These are phyloP conservation scores for Premnoplex brunnescens DNA, from an alignment of 2,797 vertebrate species.

Conservation along the genomic window DNA sequence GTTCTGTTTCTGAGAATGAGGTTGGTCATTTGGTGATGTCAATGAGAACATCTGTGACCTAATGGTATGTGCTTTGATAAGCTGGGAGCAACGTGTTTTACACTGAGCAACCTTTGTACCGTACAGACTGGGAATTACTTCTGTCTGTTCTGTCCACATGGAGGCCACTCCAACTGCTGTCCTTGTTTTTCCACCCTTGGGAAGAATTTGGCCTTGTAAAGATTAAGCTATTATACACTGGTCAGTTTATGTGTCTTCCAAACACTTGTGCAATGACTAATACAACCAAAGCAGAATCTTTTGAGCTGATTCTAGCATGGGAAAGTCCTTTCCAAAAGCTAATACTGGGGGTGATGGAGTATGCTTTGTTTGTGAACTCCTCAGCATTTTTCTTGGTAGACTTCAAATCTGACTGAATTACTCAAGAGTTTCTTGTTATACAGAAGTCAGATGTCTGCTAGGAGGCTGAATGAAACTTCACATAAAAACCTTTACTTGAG, in stretches of 20 bases:
- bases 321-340: slow-evolving; percentile 6
- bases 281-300: slow-evolving; percentile 13
- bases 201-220: slow-evolving; percentile 32
- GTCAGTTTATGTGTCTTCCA: not conserved
- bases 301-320: not conserved
- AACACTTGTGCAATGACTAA: slow-evolving; percentile 43
- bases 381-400: not conserved
- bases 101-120: not conserved
- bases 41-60: not conserved
- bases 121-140: not conserved
- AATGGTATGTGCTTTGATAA: not conserved
- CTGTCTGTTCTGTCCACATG: not conserved
- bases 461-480: not conserved
- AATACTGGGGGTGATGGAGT: not conserved
- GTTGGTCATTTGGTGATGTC: not conserved
- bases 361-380: not conserved
- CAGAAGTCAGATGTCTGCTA: not conserved
- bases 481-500: not conserved
- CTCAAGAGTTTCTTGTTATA: not conserved
- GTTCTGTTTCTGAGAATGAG: rapidly evolving
- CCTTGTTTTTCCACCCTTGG: not conserved
- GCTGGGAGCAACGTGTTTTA: not conserved
- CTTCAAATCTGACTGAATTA: not conserved
- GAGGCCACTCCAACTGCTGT: not conserved
- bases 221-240: not conserved